phyloP scores from a whole-genome alignment of 1,140 invertebrate species.

The Papilio polyxenes region DNA sequence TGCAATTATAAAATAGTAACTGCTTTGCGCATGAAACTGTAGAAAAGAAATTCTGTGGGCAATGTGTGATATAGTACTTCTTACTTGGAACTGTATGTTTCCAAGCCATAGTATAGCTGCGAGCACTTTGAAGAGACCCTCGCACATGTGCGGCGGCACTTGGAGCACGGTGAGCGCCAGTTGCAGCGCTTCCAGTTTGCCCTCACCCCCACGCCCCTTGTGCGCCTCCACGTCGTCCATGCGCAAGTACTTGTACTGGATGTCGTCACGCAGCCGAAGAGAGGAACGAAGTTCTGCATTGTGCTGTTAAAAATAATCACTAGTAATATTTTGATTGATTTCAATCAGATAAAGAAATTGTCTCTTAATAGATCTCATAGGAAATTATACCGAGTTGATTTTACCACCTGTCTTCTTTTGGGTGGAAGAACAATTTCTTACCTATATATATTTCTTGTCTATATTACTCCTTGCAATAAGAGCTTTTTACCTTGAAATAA shows the following conservation, averaged over 20 bases:
- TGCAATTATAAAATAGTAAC: background rate
- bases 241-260: constrained; percentile 84
- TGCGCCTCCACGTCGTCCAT: constrained; percentile 68
- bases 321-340: background rate
- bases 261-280: constrained; percentile 87
- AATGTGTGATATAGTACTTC: background rate
- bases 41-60: background rate
- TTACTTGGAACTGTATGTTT: constrained; percentile 91
- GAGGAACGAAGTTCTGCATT: constrained; percentile 89
- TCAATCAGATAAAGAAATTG: no score
- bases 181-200: constrained; percentile 91
- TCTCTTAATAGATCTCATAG: no score
- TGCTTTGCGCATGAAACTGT: background rate
- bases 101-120: constrained; percentile 96
- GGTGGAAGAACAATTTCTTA: no score
- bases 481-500: no score
- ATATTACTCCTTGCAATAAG: no score
- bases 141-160: constrained; percentile 91
- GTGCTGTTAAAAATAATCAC: constrained; percentile 67
- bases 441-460: no score
- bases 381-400: no score
- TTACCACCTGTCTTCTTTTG: no score
- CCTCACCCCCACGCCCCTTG: constrained; percentile 79
- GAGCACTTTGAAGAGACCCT: constrained; percentile 94
- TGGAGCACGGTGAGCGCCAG: constrained; percentile 95